A percentile compares a stretch with the other conserved stretches of the same genome.
Evolutionary conservation across 1,140 invertebrate species (phyloP).

Genomic region (Neoseiulus cucumeris): DNA sequence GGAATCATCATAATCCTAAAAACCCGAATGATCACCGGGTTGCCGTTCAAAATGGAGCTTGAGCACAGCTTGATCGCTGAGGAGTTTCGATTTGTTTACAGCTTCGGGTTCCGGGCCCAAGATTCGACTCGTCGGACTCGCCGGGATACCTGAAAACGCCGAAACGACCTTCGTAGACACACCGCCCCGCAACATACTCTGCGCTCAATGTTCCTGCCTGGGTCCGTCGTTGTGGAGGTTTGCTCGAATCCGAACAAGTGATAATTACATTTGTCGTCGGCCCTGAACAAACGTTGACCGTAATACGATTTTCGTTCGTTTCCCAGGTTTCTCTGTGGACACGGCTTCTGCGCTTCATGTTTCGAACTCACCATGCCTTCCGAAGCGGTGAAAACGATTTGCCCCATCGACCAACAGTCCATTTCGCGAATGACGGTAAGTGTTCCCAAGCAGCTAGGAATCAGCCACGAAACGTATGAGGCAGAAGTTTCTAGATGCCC

Average conservation of each 20-base stretch:
- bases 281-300: too few species aligned
- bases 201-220: not conserved
- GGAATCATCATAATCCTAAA: too few species aligned
- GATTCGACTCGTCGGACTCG: not conserved
- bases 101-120: too few species aligned
- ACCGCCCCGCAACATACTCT: not conserved
- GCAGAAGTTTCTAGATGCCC: too few species aligned
- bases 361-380: not conserved
- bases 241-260: too few species aligned
- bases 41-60: too few species aligned
- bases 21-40: too few species aligned
- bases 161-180: not conserved
- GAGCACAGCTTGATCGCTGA: too few species aligned
- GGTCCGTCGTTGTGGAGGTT: not conserved
- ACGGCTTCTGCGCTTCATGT: not conserved
- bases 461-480: too few species aligned
- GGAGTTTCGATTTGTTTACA: too few species aligned
- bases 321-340: not conserved
- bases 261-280: too few species aligned
- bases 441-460: too few species aligned
- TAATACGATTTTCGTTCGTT: not conserved
- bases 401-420: not conserved
- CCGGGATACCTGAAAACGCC: not conserved
- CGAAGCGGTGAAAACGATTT: not conserved
- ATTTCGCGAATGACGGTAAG: constrained; percentile 1